phyloP scores from a whole-genome alignment of 2,113 vertebrate genomes.

The Anthoscopus minutus region DNA sequence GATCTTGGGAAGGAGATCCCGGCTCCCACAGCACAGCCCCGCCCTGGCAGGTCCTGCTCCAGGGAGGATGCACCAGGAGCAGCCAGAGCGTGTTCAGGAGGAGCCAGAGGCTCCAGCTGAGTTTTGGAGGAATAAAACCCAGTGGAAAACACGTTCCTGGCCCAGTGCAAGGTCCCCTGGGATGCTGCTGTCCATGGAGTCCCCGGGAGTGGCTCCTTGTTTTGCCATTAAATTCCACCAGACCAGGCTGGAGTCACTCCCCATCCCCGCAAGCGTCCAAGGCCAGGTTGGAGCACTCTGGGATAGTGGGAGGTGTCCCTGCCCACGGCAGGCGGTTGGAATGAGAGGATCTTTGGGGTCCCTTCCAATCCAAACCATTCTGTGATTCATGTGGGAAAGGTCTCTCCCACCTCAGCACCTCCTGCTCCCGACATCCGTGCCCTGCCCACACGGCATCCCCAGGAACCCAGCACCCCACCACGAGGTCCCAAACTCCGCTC shows the following conservation, averaged over 20 bases:
- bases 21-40: not conserved
- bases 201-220: not conserved
- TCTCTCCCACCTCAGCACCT: not conserved
- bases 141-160: not conserved
- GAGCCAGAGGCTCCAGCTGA: not conserved
- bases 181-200: not conserved
- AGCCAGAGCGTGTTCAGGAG: not conserved
- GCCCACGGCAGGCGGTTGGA: not conserved
- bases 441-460: fast-evolving
- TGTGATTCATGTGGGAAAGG: not conserved
- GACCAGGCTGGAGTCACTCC: not conserved
- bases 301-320: not conserved
- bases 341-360: not conserved
- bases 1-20: not conserved
- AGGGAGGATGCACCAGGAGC: not conserved
- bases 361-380: not conserved
- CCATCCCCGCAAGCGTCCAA: not conserved
- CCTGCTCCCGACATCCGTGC: fast-evolving
- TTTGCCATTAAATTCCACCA: not conserved
- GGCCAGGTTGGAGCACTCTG: not conserved
- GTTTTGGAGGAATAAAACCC: not conserved
- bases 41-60: not conserved
- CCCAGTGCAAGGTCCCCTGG: not conserved
- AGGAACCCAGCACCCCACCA: not conserved
- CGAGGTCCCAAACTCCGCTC: not conserved